These are phyloP conservation scores for Eulemur coronatus DNA, from an alignment of 2,797 vertebrate genomes.

Conservation along the genomic window DNA sequence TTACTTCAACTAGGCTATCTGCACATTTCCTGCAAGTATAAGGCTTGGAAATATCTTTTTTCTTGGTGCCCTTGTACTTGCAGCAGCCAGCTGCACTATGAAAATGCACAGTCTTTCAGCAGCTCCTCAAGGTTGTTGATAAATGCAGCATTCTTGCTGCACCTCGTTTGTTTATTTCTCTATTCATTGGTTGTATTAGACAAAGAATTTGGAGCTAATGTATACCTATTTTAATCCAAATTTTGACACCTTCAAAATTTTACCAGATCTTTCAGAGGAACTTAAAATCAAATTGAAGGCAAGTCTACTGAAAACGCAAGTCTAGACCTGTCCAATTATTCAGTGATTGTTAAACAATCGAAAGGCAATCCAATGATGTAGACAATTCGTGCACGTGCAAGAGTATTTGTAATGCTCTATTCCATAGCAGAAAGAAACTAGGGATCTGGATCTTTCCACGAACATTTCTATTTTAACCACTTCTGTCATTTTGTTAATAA, in stretches of 20 bases:
- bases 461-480: not conserved
- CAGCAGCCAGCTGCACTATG: not conserved
- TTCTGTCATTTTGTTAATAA: not conserved
- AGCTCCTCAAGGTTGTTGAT: not conserved
- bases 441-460: not conserved
- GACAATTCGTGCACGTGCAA: not conserved
- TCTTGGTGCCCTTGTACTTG: not conserved
- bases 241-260: slow-evolving; percentile 50
- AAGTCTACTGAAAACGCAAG: slow-evolving; percentile 33
- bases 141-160: slow-evolving; percentile 21
- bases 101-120: slow-evolving; percentile 14
- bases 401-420: not conserved
- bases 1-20: not conserved
- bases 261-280: slow-evolving; percentile 42
- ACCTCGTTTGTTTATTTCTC: slow-evolving; percentile 5
- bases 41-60: not conserved
- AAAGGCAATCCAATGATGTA: not conserved
- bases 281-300: slow-evolving; percentile 52
- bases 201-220: slow-evolving; percentile 35
- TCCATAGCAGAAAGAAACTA: not conserved
- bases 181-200: slow-evolving; percentile 26
- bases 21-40: not conserved
- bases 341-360: not conserved
- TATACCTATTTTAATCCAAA: slow-evolving; percentile 54
- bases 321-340: slow-evolving; percentile 14